Conservation (phyloP, 2,113 vertebrate genomes). For the Ellobius talpinus region DNA sequence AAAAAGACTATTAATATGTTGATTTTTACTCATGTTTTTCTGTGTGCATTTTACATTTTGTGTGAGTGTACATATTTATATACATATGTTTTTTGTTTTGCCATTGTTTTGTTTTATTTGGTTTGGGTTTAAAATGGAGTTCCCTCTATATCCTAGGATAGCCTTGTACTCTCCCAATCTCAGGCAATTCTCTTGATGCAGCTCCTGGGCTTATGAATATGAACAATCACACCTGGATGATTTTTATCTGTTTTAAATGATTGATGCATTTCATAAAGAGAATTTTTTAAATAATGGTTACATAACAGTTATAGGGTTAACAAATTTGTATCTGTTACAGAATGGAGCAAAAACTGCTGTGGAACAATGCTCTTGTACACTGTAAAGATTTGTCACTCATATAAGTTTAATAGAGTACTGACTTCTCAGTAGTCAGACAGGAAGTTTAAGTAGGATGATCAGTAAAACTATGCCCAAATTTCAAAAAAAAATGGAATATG, state of each 20-base stretch:
- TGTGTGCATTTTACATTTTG: background rate
- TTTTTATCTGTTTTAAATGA: background rate
- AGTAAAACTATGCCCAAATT: no score
- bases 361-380: no score
- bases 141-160: background rate
- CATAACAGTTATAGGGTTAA: background rate
- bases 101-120: background rate
- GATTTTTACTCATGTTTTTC: background rate
- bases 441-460: no score
- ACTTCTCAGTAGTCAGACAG: no score
- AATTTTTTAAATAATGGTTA: background rate
- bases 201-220: background rate
- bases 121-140: background rate
- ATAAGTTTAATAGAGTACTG: no score
- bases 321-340: background rate
- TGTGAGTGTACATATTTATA: background rate
- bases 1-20: background rate
- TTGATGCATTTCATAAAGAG: background rate
- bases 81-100: background rate
- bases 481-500: no score
- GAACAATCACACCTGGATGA: background rate
- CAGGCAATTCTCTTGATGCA: background rate
- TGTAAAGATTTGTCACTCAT: no score
- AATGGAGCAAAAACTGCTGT: background rate
- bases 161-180: background rate